Evolutionary conservation across 1,140 invertebrate genomes (phyloP).

Genomic region (Drosophila asahinai): DNA sequence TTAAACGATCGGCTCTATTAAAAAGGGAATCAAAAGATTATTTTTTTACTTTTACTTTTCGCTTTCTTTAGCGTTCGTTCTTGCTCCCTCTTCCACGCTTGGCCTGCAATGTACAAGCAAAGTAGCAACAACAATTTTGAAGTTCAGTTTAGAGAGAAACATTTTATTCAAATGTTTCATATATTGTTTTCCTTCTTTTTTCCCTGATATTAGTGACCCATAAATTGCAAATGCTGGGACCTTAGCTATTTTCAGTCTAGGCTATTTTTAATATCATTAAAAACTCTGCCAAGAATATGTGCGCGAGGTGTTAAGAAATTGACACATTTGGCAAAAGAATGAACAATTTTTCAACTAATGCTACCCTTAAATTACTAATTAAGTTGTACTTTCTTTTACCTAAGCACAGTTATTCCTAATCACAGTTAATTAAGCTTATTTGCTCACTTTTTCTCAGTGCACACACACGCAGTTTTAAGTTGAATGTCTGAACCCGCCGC

Average conservation of each 20-base stretch:
- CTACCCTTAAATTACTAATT: neutral
- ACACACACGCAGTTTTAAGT: conserved; percentile 56
- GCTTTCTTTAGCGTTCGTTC: too few species aligned
- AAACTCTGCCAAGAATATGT: conserved; percentile 4
- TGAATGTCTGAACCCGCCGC: conserved; percentile 53
- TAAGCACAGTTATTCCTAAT: neutral
- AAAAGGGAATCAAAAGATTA: too few species aligned
- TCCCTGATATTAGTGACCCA: conserved; percentile 2
- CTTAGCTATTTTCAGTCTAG: neutral
- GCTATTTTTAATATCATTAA: neutral
- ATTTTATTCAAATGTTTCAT: neutral
- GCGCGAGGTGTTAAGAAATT: neutral
- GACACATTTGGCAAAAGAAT: neutral
- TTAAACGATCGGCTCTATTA: too few species aligned
- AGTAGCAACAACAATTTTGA: neutral
- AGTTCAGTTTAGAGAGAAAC: neutral
- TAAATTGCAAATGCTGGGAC: conserved; percentile 11
- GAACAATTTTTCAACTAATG: neutral
- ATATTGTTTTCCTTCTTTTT: neutral
- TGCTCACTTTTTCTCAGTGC: conserved; percentile 35
- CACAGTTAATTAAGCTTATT: neutral
- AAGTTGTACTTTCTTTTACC: neutral
- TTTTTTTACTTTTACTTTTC: too few species aligned
- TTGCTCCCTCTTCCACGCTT: too few species aligned
- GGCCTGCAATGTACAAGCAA: too few species aligned